phyloP scores from a whole-genome alignment of 2,797 vertebrate species.

The Sternarchorhynchus goeldii region DNA sequence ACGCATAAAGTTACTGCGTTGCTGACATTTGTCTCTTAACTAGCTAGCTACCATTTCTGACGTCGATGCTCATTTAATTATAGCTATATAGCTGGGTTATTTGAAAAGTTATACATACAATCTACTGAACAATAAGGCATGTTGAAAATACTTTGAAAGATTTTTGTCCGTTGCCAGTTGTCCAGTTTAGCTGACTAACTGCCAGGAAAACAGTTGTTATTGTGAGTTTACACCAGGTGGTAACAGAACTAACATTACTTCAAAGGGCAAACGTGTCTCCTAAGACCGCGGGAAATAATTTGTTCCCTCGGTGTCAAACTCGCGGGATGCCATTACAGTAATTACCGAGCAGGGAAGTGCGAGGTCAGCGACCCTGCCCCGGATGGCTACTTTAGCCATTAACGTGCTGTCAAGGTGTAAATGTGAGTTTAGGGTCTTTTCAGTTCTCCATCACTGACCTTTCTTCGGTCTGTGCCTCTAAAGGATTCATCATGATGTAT shows the following conservation, averaged over 20 bases:
- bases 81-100: too few species aligned
- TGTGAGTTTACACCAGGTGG: conserved; percentile 39
- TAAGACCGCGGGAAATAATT: conserved; percentile 17
- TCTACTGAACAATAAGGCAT: too few species aligned
- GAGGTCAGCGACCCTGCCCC: conserved; percentile 43
- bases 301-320: conserved; percentile 28
- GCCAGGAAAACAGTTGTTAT: conserved; percentile 30
- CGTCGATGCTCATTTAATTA: too few species aligned
- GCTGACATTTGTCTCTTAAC: too few species aligned
- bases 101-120: too few species aligned
- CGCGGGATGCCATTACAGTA: conserved; percentile 2
- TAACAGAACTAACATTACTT: conserved; percentile 31
- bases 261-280: conserved; percentile 44
- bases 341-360: conserved; percentile 34
- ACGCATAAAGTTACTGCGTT: too few species aligned
- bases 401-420: conserved; percentile 12
- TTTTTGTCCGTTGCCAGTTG: conserved; percentile 9
- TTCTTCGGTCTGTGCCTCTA: not conserved
- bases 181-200: not conserved
- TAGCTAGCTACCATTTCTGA: too few species aligned
- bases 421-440: not conserved
- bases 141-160: too few species aligned
- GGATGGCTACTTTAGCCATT: conserved; percentile 32
- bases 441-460: conserved; percentile 24
- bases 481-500: too few species aligned